Conservation (phyloP, 2,113 vertebrate species). For the Oenanthe oenanthe region DNA sequence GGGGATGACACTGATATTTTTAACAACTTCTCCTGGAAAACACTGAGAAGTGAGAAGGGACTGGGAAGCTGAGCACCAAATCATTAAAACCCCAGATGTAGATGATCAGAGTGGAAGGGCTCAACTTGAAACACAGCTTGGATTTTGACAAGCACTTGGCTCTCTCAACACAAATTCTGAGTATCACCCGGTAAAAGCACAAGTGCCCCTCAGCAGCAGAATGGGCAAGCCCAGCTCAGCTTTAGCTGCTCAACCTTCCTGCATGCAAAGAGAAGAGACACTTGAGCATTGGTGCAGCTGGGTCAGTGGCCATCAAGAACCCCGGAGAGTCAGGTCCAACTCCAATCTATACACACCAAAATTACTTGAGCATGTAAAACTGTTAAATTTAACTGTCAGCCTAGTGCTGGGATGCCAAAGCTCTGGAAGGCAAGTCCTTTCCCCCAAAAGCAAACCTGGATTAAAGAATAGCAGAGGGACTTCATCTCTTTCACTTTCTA, state of each 20-base stretch:
- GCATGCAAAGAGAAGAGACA: not conserved
- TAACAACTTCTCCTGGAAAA: not conserved
- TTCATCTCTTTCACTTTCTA: not conserved
- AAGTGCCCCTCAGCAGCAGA: not conserved
- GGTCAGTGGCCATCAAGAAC: not conserved
- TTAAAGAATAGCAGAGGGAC: not conserved
- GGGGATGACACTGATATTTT: not conserved
- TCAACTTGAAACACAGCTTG: not conserved
- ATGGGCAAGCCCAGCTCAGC: not conserved
- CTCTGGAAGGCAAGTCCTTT: not conserved
- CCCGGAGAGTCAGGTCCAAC: not conserved
- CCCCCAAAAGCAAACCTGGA: not conserved
- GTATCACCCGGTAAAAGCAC: not conserved
- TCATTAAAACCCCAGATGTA: not conserved
- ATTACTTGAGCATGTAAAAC: accelerated
- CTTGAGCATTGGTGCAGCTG: not conserved
- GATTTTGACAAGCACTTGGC: not conserved
- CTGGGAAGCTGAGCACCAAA: not conserved
- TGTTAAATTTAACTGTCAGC: not conserved
- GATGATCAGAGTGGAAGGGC: not conserved
- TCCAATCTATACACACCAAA: not conserved
- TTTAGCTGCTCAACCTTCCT: not conserved
- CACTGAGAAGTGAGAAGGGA: not conserved
- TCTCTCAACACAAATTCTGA: not conserved
- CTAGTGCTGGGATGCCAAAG: not conserved